A percentile compares a stretch with the other conserved stretches of the same genome.
phyloP scores from a whole-genome alignment of 2,797 vertebrate genomes.

The Menidia menidia region DNA sequence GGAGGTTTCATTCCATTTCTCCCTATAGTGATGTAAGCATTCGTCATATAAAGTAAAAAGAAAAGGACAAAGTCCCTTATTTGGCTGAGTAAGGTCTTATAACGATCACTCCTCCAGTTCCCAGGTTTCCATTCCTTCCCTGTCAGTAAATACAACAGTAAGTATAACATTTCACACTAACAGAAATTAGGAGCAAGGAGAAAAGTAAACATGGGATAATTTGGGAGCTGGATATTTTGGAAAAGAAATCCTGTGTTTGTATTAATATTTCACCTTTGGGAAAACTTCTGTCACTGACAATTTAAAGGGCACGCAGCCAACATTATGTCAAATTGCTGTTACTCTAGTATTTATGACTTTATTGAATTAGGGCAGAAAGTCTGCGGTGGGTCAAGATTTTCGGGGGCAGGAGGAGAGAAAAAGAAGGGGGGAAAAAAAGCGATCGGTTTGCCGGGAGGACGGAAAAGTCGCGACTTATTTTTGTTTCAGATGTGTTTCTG shows the following conservation, averaged over 20 bases:
- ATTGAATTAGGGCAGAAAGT: constrained; percentile 80
- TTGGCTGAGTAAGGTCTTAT: constrained; percentile 22
- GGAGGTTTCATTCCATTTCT: constrained; percentile 13
- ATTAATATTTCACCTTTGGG: constrained; percentile 82
- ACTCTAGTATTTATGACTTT: constrained; percentile 77
- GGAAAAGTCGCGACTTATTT: constrained; percentile 80
- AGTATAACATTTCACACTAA: constrained; percentile 77
- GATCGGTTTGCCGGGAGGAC: constrained; percentile 39
- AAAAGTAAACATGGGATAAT: constrained; percentile 78
- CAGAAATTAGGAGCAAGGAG: constrained; percentile 77
- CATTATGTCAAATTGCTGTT: constrained; percentile 79
- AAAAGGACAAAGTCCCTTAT: constrained; percentile 48
- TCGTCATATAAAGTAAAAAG: constrained; percentile 21
- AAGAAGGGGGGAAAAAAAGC: constrained; percentile 11
- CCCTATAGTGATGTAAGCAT: constrained; percentile 23
- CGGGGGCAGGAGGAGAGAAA: constrained; percentile 10
- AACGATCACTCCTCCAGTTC: constrained; percentile 31
- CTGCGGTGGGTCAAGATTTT: constrained; percentile 77
- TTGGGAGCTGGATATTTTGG: constrained; percentile 78
- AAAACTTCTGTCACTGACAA: constrained; percentile 84
- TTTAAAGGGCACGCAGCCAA: constrained; percentile 74
- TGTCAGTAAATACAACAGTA: constrained; percentile 68
- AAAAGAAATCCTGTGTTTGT: constrained; percentile 81
- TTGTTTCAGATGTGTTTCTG: constrained; percentile 81
- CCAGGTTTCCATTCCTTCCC: constrained; percentile 51